Evolutionary conservation across 2,888 invertebrate genomes (phyloP), one percentile per base, ranked within the genome.

Genomic region (Neoascia interrupta): DNA sequence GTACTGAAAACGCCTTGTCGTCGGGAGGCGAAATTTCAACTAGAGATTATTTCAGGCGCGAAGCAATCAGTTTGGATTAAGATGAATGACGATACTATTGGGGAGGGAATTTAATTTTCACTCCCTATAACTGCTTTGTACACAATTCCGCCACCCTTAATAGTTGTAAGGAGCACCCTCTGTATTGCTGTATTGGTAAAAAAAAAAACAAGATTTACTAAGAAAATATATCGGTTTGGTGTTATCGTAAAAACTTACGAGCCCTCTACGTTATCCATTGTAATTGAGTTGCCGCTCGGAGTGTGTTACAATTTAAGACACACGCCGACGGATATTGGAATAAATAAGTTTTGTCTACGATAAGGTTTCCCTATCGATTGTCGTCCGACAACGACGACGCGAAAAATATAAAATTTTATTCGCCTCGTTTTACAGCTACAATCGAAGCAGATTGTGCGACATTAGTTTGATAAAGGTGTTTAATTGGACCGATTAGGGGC

Each of bases 61-160:
- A 68, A 79, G 73, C 79, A 79, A 79, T 79, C 79, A 79, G 73
- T 73, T 73, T 68, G 79, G 79, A 73, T 79, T 79, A 73, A 79
- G 79, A 79, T 73, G 79, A 79, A 73, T 79, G 72, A 79, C 64
- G 66, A 76, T 47, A 37, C 54, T 36, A 23, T 36, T 56, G 11
- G n/a, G 23, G 23, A 37, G 34, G 51, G 53, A 70, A 45, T 76
- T 76, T 76, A 76, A 76, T 70, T 70, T 70, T 64, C 49, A 70
- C 31, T 70, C 69, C 47, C 43, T 31, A n/a, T 49, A 66, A 60
- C 26, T 58, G 31, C 53, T 13, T 23, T 11, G 19, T 2, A 56
- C 4, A n/a, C n/a, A n/a, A n/a, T n/a, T n/a, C n/a, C n/a, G n/a
- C n/a, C n/a, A n/a, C n/a, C n/a, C n/a, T n/a, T n/a, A 10, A 28